Base-by-base conservation (phyloP, 2,797 vertebrate genomes). In the Anabas testudineus region DNA sequence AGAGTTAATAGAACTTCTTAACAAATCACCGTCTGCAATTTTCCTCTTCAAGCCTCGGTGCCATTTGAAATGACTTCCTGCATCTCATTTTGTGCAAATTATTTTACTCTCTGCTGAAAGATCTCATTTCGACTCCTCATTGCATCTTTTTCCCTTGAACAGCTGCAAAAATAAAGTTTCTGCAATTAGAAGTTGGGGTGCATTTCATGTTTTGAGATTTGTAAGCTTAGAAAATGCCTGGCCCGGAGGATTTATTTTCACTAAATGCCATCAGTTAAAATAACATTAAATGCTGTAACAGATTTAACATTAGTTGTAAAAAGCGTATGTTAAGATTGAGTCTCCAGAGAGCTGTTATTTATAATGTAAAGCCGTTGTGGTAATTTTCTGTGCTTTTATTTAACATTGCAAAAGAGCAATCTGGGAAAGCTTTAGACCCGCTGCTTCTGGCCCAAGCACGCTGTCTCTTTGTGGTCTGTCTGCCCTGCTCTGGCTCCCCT, bases 21-120 rank as follows among this genome's bases (percentile, higher is more conserved):
- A 85, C 67, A 87, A 86, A 82, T 76, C 74, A 74, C 52, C 2
- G 12, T 86, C 60, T 80, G 53, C 65, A 84, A 71, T 82, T 80
- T 71, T 75, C 64, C 71, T 80, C 59, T 82, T 84, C 76, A 80
- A 80, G 83, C 78, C 67, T 77, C 81, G 60, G 41, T 77, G 79
- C 71, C 63, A 76, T 84, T 86, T 84, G 61, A 76, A 81, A 86
- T 71, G 66, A 80, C 43, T 70, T 72, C 36, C 59, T 67, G 61
- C 74, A 69, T 82, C 70, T 84, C 72, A 85, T 79, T 87, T 81
- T 76, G 72, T 62, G 69, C 43, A 81, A 84, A 74, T 85, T 56
- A 74, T 82, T 80, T 74, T 72, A 41, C 74, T 78, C 39, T 54
- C 60, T 64, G 55, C 62, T 51, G 28, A 64, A 68, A 67, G 46